Base-by-base conservation (phyloP, 2,888 invertebrate genomes). In the Sthenelais limicola region DNA sequence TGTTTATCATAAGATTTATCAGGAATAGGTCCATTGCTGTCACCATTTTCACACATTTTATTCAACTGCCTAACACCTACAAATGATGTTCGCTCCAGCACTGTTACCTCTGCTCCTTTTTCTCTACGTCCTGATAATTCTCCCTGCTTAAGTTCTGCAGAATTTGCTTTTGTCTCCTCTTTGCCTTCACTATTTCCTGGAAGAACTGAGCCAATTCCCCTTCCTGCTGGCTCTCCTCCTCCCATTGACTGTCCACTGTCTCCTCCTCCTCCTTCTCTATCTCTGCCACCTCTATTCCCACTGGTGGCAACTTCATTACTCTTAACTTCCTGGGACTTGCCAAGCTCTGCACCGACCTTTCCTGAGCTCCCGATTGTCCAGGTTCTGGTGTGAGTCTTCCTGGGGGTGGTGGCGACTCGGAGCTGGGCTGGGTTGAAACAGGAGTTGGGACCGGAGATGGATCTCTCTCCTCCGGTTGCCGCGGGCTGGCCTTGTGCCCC, bases 351-450 rank as follows among this genome's bases (percentile, higher is more conserved):
- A 9, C 21, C 21, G 15, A 24, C 52, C 43, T 43, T 18, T 43
- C 43, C 43, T 18, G 12, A 12, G 12, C 18, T 18, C 43, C 12
- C 18, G 43, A 18, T 43, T 9, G 43, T 43, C 43, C 12, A 18
- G 18, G 32, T 38, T 7, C 21, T 21, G 4, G n/a, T 58, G 58
- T 5, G 3, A 38, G 15, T 43, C 4, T 35, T 26, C 3, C 3
- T 3, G 30, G 28, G 30, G 1, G n/a, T 43, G 38, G 15, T 35
- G 7, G 62, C 7, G 21, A 21, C 21, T 35, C 62, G 62, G 62
- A 62, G 38, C 62, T n/a, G 38, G 62, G 62, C 62, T 38, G 62
- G 62, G 35, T 38, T 62, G 62, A 62, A 62, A 26, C 62, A 62
- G 38, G 62, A 62, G 62, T 62, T 62, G 35, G 62, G 62, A 26